Evolutionary conservation across 2,888 invertebrate genomes (phyloP).

Genomic region (Allacma fusca): DNA sequence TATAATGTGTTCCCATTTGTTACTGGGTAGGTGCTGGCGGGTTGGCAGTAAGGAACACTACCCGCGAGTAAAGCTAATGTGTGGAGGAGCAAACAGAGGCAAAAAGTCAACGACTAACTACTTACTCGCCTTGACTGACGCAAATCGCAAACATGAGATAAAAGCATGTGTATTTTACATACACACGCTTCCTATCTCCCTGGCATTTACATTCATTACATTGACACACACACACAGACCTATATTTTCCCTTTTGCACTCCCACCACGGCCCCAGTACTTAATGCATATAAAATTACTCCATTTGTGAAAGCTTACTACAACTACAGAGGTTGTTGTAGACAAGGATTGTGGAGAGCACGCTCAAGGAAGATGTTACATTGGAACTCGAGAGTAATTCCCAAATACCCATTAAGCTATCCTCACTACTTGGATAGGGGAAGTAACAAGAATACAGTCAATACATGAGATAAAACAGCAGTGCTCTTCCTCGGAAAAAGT

Average conservation of each 20-base stretch:
- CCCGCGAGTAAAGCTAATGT: neutral
- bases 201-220: neutral
- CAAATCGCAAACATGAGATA: conserved; percentile 4
- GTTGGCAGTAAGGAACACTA: no score
- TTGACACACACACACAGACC: neutral
- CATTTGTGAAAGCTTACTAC: neutral
- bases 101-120: conserved; percentile 16
- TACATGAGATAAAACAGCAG: neutral
- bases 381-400: conserved; percentile 3
- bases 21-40: no score
- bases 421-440: neutral
- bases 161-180: conserved; percentile 11
- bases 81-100: neutral
- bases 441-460: no score
- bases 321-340: no score
- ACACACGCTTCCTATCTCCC: neutral
- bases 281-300: conserved; percentile 12
- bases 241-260: neutral
- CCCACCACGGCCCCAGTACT: neutral
- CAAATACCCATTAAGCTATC: neutral
- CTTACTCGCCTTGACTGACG: conserved; percentile 8
- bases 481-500: no score
- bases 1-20: no score
- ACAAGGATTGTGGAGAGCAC: neutral
- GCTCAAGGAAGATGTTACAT: neutral